Conservation (phyloP, 1,140 invertebrate species). For the Brachionus sp. region DNA sequence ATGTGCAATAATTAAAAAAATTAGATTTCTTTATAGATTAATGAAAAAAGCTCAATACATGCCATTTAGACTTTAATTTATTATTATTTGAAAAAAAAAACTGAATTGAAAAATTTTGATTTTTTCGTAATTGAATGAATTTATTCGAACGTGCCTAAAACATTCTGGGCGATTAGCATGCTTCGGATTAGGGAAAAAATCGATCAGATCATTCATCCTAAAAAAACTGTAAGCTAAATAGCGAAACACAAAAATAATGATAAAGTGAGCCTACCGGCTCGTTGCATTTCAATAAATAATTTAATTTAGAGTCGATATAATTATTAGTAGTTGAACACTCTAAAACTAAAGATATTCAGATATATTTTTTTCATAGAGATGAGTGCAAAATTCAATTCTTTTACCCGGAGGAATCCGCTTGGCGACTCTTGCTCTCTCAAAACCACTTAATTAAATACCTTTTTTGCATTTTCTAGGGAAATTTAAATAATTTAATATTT, state of each 20-base stretch:
- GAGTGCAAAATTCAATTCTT: background rate
- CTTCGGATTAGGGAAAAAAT: background rate
- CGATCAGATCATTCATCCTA: background rate
- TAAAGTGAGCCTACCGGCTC: background rate
- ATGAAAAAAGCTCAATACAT: background rate
- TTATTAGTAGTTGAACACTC: background rate
- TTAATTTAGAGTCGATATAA: background rate
- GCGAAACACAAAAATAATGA: background rate
- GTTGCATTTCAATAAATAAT: constrained; percentile 10
- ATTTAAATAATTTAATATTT: constrained; percentile 34
- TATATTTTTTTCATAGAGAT: background rate
- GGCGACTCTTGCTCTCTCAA: background rate
- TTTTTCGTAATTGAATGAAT: background rate
- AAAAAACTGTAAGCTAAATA: background rate
- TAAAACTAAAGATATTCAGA: background rate
- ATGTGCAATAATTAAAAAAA: background rate
- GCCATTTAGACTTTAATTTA: background rate
- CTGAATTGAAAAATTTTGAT: background rate
- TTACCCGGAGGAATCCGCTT: background rate
- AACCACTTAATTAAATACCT: constrained; percentile 23
- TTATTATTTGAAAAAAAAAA: background rate
- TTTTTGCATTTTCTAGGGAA: constrained; percentile 13
- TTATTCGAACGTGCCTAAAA: background rate
- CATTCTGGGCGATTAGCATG: background rate
- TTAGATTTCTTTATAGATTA: background rate